Conservation (phyloP, 2,797 vertebrate genomes). For the Cryptoprocta ferox region DNA sequence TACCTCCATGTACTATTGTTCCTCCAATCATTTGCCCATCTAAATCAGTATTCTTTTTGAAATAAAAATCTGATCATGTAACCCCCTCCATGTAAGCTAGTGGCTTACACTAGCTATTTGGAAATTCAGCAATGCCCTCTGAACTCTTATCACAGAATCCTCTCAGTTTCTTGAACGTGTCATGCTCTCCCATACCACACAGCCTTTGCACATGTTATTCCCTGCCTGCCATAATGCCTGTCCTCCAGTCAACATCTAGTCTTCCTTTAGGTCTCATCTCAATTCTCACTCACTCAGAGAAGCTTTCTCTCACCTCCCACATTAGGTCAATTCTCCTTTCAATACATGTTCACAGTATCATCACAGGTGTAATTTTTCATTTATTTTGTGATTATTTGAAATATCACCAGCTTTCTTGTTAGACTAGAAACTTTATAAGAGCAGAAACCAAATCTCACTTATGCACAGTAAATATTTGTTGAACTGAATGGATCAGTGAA, state of each 20-base stretch:
- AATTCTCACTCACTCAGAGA: not conserved
- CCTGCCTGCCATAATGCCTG: not conserved
- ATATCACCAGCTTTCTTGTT: not conserved
- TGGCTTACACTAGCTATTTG: not conserved
- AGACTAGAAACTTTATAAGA: not conserved
- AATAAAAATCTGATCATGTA: not conserved
- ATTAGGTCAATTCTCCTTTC: not conserved
- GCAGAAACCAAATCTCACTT: not conserved
- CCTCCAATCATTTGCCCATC: not conserved
- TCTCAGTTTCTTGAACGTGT: not conserved
- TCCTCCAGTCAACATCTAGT: not conserved
- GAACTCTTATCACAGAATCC: not conserved
- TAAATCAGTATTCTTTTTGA: not conserved
- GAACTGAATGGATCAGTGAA: not conserved
- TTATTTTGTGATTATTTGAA: conserved; percentile 30
- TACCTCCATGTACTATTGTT: not conserved
- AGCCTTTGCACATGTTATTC: not conserved
- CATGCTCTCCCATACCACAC: too few species aligned
- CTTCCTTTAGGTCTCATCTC: not conserved
- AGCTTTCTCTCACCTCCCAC: not conserved
- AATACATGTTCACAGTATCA: not conserved
- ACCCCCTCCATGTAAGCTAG: too few species aligned
- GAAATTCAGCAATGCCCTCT: not conserved
- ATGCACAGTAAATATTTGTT: not conserved
- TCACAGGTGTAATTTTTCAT: not conserved